A percentile compares a stretch with the other conserved stretches of the same genome.
phyloP scores from a whole-genome alignment of 1,140 invertebrate genomes.

The Reticulitermes speratus region DNA sequence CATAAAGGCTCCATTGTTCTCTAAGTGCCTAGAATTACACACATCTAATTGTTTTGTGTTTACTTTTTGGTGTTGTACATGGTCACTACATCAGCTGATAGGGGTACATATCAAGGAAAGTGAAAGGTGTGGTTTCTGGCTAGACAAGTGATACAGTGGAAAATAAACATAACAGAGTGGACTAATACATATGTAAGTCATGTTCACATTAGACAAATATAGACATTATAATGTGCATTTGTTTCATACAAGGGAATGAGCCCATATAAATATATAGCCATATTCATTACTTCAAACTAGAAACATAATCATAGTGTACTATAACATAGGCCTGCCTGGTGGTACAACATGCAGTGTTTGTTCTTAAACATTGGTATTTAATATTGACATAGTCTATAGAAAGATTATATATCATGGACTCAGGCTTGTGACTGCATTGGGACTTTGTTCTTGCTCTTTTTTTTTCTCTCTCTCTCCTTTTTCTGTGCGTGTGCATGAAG shows the following conservation, averaged over 20 bases:
- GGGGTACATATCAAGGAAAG: slow-evolving; percentile 7
- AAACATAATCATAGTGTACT: slow-evolving; percentile 26
- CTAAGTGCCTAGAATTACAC: slow-evolving; percentile 32
- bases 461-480: too few species aligned
- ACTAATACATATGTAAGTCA: not conserved
- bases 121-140: not conserved
- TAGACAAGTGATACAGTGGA: not conserved
- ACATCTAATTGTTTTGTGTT: slow-evolving; percentile 29
- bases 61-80: slow-evolving; percentile 26
- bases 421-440: slow-evolving; percentile 24
- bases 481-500: not conserved
- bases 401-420: slow-evolving; percentile 22
- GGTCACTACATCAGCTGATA: slow-evolving; percentile 4
- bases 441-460: slow-evolving; percentile 9
- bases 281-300: slow-evolving; percentile 11
- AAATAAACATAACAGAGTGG: slow-evolving; percentile 20
- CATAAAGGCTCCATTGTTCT: slow-evolving; percentile 30
- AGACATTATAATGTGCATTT: slow-evolving; percentile 7
- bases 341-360: slow-evolving; percentile 26
- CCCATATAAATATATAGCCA: not conserved
- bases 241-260: not conserved
- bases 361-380: slow-evolving; percentile 19
- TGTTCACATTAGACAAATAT: not conserved
- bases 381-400: slow-evolving; percentile 25
- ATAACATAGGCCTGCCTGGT: slow-evolving; percentile 29